Evolutionary conservation across 2,888 invertebrate genomes (phyloP).

Genomic region (Heliconius ethilla): DNA sequence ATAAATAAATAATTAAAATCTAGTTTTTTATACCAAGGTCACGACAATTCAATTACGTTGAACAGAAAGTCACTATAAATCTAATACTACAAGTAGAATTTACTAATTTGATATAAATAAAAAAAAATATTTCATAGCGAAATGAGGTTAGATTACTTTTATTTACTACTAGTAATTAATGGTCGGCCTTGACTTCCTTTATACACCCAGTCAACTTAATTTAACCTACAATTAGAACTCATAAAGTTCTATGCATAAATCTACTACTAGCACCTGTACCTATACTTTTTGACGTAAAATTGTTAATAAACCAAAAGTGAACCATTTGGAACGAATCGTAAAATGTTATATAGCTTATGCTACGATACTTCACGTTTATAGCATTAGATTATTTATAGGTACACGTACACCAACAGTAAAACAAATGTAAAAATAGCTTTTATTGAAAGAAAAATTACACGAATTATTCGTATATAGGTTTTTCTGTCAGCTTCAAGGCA

Average conservation of each 20-base stretch:
- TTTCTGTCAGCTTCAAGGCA: too few species aligned
- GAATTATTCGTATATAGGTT: too few species aligned
- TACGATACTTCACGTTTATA: too few species aligned
- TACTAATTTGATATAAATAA: background rate
- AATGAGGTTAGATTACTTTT: slow-evolving; percentile 4
- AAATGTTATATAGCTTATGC: slow-evolving; percentile 32
- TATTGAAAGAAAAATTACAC: too few species aligned
- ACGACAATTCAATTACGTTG: too few species aligned
- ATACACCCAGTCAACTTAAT: background rate
- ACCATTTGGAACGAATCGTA: slow-evolving; percentile 35
- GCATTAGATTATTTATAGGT: too few species aligned
- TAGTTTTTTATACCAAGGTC: too few species aligned
- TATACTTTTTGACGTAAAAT: slow-evolving; percentile 32
- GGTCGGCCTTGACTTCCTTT: background rate
- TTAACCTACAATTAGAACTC: slow-evolving; percentile 15
- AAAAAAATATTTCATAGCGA: background rate
- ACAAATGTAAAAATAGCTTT: too few species aligned
- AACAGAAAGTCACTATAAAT: too few species aligned
- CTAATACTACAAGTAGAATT: too few species aligned
- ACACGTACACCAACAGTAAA: too few species aligned
- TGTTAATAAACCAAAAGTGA: slow-evolving; percentile 37
- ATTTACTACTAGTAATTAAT: background rate
- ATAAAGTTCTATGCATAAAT: slow-evolving; percentile 18
- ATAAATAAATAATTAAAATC: too few species aligned
- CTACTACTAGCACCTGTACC: slow-evolving; percentile 33